Evolutionary conservation across 2,797 vertebrate genomes (phyloP).

Genomic region (Austrolebias charrua): DNA sequence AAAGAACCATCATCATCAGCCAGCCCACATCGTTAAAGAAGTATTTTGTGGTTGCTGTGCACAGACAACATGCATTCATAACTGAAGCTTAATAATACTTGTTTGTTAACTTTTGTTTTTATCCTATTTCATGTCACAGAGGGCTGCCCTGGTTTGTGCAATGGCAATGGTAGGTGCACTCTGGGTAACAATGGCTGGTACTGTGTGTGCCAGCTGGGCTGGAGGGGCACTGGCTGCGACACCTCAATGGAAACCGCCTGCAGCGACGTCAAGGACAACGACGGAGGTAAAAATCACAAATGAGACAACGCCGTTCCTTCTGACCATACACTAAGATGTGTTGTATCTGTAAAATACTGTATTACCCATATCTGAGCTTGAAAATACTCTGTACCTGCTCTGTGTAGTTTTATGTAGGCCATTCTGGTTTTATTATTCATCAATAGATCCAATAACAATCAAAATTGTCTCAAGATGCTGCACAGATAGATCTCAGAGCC

Average conservation of each 20-base stretch:
- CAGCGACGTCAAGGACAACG: slow-evolving; percentile 95
- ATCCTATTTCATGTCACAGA: slow-evolving; percentile 82
- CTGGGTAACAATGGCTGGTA: slow-evolving; percentile 97
- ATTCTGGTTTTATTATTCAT: not conserved
- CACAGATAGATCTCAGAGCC: not conserved
- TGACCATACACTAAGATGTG: slow-evolving; percentile 31
- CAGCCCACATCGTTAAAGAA: slow-evolving; percentile 10
- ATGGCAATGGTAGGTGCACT: slow-evolving; percentile 96
- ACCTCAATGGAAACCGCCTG: slow-evolving; percentile 98
- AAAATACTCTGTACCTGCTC: slow-evolving; percentile 20
- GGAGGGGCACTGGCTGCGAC: slow-evolving; percentile 95
- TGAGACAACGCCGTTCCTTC: slow-evolving; percentile 33
- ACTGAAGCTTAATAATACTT: not conserved
- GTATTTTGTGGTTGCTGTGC: slow-evolving; percentile 10
- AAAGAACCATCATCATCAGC: slow-evolving; percentile 21
- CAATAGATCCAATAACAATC: not conserved
- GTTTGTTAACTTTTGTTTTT: slow-evolving; percentile 45
- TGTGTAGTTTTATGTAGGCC: slow-evolving; percentile 23
- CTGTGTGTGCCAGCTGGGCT: slow-evolving; percentile 98
- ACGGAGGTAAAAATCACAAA: slow-evolving; percentile 88
- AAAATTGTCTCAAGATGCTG: slow-evolving; percentile 1
- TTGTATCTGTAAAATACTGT: slow-evolving; percentile 47
- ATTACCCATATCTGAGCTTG: slow-evolving; percentile 16
- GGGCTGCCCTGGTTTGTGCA: slow-evolving; percentile 97
- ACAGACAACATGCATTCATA: not conserved